These are phyloP conservation scores for Sipha maydis DNA, from an alignment of 2,888 invertebrate genomes.

Conservation along the genomic window DNA sequence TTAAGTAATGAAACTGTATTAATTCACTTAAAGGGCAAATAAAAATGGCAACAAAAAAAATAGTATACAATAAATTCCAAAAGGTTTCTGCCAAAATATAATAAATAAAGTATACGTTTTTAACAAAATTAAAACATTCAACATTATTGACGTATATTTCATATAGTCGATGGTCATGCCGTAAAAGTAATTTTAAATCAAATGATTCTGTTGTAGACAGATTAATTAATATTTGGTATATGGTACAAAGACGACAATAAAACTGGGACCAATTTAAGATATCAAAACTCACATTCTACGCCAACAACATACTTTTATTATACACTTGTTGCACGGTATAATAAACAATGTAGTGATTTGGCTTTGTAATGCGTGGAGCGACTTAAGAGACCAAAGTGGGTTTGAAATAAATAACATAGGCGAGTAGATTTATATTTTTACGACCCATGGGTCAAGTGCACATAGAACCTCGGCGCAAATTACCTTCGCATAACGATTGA, in stretches of 20 bases:
- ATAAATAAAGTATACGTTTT: not conserved
- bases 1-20: not conserved
- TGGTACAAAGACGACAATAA: not conserved
- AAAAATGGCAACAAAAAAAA: not conserved
- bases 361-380: not conserved
- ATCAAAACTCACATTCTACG: not conserved
- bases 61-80: not conserved
- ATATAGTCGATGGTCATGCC: not conserved
- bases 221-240: not conserved
- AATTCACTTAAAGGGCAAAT: not conserved
- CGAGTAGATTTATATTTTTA: constrained; percentile 18
- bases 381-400: not conserved
- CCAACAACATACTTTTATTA: not conserved
- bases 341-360: not conserved
- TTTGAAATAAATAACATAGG: not conserved
- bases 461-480: not conserved
- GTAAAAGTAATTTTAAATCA: not conserved
- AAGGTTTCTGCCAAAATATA: not conserved
- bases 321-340: not conserved
- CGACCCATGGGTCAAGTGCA: constrained; percentile 4
- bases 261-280: not conserved
- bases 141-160: not conserved
- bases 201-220: not conserved
- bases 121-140: not conserved
- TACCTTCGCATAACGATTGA: not conserved